Percentiles rank a stretch among this genome's conserved stretches.
phyloP scores from a whole-genome alignment of 2,888 invertebrate genomes.

The Tetragnatha montana region DNA sequence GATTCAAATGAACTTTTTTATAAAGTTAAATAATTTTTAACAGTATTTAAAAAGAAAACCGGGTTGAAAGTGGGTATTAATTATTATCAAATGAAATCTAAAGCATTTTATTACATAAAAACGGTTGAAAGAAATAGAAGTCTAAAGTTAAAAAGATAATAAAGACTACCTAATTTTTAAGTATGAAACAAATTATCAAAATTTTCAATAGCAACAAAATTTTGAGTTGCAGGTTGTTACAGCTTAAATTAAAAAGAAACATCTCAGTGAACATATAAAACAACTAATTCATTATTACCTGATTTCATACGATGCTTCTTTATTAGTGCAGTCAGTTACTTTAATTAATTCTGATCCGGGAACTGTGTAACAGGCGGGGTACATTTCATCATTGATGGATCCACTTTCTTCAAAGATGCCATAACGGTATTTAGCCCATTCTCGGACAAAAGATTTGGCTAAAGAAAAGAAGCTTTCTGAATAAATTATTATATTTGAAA shows the following conservation, averaged over 20 bases:
- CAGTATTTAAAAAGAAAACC: no score
- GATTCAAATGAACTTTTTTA: background rate
- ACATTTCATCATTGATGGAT: slow-evolving; percentile 80
- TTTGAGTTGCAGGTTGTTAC: background rate
- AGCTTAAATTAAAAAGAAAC: no score
- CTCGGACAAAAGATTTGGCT: slow-evolving; percentile 73
- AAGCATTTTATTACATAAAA: background rate
- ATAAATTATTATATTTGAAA: no score
- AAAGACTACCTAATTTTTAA: background rate
- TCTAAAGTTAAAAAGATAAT: background rate
- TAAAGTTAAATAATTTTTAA: no score
- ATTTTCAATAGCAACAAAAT: background rate
- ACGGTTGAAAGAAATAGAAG: background rate
- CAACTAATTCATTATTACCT: slow-evolving; percentile 26
- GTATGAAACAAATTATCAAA: background rate
- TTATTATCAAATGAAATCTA: background rate
- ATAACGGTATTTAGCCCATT: slow-evolving; percentile 83
- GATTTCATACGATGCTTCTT: slow-evolving; percentile 31
- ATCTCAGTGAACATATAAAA: background rate
- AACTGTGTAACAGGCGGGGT: slow-evolving; percentile 76
- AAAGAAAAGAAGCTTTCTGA: slow-evolving; percentile 61
- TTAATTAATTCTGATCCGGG: slow-evolving; percentile 58
- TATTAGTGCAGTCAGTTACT: slow-evolving; percentile 54
- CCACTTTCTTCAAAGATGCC: slow-evolving; percentile 83
- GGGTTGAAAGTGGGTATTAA: no score